A percentile compares a stretch with the other conserved stretches of the same genome.
Evolutionary conservation across 2,797 vertebrate species (phyloP).

Genomic region (Hippopotamyrus pictus): DNA sequence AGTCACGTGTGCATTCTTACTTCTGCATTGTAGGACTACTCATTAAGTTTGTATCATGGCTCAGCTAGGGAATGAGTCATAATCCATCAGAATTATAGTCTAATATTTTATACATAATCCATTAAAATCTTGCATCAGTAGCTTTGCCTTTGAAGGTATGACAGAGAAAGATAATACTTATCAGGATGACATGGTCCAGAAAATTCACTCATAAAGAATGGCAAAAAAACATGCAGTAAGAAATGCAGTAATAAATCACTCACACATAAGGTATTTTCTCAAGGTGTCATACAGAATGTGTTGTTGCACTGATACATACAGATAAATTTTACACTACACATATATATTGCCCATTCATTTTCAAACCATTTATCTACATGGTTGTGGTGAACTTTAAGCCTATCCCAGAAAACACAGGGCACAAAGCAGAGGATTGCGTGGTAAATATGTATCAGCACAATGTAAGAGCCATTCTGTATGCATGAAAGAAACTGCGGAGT

Average conservation of each 20-base stretch:
- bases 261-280: neutral
- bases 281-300: neutral
- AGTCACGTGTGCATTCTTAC: neutral
- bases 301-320: neutral
- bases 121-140: conserved; percentile 4
- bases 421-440: neutral
- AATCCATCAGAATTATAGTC: neutral
- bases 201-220: neutral
- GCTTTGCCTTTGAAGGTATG: neutral
- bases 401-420: neutral
- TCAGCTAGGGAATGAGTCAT: neutral
- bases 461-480: neutral
- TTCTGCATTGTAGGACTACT: neutral
- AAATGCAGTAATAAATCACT: neutral
- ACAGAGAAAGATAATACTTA: neutral
- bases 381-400: neutral
- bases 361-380: neutral
- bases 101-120: neutral
- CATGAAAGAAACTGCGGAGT: neutral
- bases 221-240: neutral
- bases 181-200: neutral
- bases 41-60: neutral
- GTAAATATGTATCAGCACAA: neutral
- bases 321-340: neutral
- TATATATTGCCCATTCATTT: neutral